Conservation (phyloP, 2,888 invertebrate species). For the Periphyllus acericola region DNA sequence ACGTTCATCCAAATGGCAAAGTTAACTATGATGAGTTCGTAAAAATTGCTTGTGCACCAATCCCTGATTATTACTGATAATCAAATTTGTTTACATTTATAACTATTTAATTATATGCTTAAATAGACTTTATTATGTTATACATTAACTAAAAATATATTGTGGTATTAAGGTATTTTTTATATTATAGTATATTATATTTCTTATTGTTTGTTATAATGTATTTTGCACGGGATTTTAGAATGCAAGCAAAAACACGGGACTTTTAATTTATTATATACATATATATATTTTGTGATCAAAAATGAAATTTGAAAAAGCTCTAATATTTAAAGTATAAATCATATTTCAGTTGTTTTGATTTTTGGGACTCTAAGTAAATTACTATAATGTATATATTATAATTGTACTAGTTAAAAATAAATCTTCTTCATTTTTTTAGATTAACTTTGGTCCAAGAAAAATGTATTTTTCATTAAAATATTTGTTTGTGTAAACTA, state of each 20-base stretch:
- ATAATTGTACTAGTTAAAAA: no score
- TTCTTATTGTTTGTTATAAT: not conserved
- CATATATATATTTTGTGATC: not conserved
- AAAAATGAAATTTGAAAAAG: no score
- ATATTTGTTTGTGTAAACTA: no score
- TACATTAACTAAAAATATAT: not conserved
- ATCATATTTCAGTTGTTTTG: no score
- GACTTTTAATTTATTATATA: not conserved
- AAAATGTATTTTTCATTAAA: no score
- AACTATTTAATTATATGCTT: not conserved
- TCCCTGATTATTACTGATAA: constrained; percentile 87
- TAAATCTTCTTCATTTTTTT: no score
- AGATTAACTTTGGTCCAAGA: no score
- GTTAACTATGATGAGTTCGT: constrained; percentile 93
- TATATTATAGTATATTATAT: no score
- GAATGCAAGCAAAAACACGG: not conserved
- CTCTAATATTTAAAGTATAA: no score
- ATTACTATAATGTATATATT: no score
- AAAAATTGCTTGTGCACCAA: constrained; percentile 90
- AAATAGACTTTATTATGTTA: not conserved
- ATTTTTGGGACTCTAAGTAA: no score
- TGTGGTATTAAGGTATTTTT: not conserved
- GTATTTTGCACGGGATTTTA: not conserved
- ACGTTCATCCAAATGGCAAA: constrained; percentile 80
- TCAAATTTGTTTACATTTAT: not conserved